These are phyloP conservation scores for Hydroisotoma schaefferi DNA, from an alignment of 2,888 invertebrate species.

Conservation along the genomic window DNA sequence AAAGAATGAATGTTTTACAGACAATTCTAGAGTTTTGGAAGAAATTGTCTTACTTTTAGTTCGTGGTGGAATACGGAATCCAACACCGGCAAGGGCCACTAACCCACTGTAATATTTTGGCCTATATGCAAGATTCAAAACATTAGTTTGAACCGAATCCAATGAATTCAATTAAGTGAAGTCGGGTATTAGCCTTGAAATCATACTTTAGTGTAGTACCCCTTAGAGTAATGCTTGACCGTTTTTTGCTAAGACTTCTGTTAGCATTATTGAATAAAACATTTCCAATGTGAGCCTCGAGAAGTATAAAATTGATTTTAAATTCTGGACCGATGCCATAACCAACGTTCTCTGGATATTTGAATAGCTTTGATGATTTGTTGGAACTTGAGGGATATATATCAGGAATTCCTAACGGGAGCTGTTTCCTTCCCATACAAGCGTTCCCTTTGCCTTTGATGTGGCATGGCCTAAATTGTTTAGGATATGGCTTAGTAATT, in stretches of 20 bases:
- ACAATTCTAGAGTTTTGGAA: background rate
- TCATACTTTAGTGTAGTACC: background rate
- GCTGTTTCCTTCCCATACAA: constrained; percentile 16
- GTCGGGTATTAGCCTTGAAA: background rate
- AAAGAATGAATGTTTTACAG: too few relatives aligned
- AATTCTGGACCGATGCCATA: constrained; percentile 17
- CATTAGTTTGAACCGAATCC: background rate
- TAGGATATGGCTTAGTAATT: too few relatives aligned
- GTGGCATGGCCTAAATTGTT: constrained; percentile 19
- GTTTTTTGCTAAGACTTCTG: too few relatives aligned
- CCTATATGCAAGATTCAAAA: constrained; percentile 6
- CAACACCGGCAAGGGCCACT: constrained; percentile 8
- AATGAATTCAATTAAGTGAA: constrained; percentile 1
- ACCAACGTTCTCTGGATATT: constrained; percentile 12
- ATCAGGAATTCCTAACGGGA: constrained; percentile 14
- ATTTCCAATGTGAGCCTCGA: constrained; percentile 22
- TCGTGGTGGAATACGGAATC: constrained; percentile 17
- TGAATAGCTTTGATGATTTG: background rate
- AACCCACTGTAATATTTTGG: constrained; percentile 14
- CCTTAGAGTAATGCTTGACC: too few relatives aligned
- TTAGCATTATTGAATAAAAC: too few relatives aligned
- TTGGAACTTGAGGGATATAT: background rate
- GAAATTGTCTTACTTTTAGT: constrained; percentile 7
- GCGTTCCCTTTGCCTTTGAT: constrained; percentile 4
- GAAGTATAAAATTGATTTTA: constrained; percentile 16